Base-by-base conservation (phyloP, 2,113 vertebrate genomes). In the Setophaga petechia region DNA sequence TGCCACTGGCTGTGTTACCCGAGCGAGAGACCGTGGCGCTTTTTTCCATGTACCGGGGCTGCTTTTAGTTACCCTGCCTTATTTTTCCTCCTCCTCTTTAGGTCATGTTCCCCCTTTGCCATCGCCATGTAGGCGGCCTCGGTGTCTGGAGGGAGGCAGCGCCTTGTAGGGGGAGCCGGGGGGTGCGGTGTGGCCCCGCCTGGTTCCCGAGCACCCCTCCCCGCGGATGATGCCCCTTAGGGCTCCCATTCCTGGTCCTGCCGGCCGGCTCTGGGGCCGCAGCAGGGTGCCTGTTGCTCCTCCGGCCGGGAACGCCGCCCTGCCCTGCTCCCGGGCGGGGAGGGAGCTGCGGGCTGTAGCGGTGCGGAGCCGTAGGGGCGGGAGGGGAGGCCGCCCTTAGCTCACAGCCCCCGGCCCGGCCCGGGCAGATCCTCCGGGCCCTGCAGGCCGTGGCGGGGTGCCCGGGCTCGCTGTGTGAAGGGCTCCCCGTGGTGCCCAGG, bases 271-370 rank as follows among this genome's bases (percentile, higher is more conserved):
- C 41, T 21, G 10, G 3, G 73, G 47, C 82, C 73, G 16, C 63
- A 19, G 84, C 58, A 5, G 66, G 54, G 65, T 30, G 89, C 92
- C 94, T 95, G 89, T 95, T 95, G 91, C 91, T 80, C 37, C 46
- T 16, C 4, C 21, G 35, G 25, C 59, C 39, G 11, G n/a, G 43
- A 47, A 9, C 18, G 72, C 77, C 12, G 61, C 52, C 33, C 44
- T 33, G 33, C 61, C 23, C 28, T 16, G 86, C 44, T 44, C 27
- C 37, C 27, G 33, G 52, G 35, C 41, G 43, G 54, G 27, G 30
- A 21, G 27, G 37, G 21, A 11, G 35, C 46, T 30, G 35, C 27
- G 51, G 52, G 49, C 24, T n/a, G 51, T 9, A 25, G 51, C 33
- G 39, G 15, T 44, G 69, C 11, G 52, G 52, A 35, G 43, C 39